Evolutionary conservation across 1,140 invertebrate species (phyloP), one percentile per base, ranked within the genome.

Genomic region (Drosophila seguyi): DNA sequence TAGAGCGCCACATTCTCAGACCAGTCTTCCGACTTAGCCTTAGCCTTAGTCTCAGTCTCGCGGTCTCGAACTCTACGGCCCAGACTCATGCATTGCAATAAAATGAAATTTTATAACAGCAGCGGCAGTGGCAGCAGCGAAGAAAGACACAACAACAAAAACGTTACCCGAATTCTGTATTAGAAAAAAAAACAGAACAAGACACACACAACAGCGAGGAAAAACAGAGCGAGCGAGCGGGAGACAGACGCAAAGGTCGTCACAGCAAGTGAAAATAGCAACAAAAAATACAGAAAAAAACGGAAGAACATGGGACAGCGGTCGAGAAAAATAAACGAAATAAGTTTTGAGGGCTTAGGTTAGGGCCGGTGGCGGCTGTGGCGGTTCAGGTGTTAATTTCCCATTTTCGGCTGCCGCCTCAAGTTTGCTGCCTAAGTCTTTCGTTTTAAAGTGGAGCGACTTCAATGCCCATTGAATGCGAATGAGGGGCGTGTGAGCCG

Each of bases 391-490:
- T 77, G 74, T 77, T 77, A 77, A 77, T 75, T 75, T 77, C 75
- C 62, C 73, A 72, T 72, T 72, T 72, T 72, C 50, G 63, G 63
- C 36, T 65, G 69, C 34, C 53, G 57, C 27, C 22, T 55, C 79
- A 75, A 88, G 84, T 88, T 90, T 74, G 83, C 75, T 87, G 84
- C 85, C 85, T 87, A 87, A 87, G 84, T 87, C 84, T 72, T 87
- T 90, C 73, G 84, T 69, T 78, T 79, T 74, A 68, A 88, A 90
- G 76, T 87, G 84, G 84, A 88, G 81, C 85, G 76, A 55, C 66
- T 62, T 55, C 47, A 60, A 69, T 57, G 77, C 74, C 58, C 68
- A 81, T 78, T 90, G 85, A 74, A 90, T 84, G 77, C 85, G 85
- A 85, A 84, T 81, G 81, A 90, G 81, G 77, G 75, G 81, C 85